phyloP scores from a whole-genome alignment of 2,888 invertebrate species.

The Germaria angustata region DNA sequence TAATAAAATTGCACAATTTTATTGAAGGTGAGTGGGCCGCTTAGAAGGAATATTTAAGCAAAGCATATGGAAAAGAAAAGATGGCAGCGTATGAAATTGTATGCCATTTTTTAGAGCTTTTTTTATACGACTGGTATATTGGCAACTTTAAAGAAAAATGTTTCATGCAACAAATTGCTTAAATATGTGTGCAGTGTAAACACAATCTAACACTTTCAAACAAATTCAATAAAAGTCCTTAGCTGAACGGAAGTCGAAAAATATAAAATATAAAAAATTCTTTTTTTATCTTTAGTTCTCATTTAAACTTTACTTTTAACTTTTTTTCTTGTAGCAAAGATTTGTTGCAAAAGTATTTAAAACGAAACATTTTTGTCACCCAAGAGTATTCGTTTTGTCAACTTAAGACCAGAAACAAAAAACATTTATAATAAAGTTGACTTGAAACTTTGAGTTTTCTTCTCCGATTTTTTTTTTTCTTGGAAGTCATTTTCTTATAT shows the following conservation, averaged over 20 bases:
- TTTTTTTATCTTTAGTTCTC: neutral
- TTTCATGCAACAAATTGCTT: no score
- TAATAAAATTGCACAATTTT: no score
- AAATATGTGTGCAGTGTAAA: no score
- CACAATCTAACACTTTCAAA: no score
- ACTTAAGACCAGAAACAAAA: neutral
- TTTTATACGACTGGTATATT: no score
- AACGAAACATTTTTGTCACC: slow-evolving; percentile 28
- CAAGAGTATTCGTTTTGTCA: slow-evolving; percentile 7
- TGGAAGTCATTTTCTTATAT: neutral
- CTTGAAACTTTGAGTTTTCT: neutral
- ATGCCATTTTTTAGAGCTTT: no score
- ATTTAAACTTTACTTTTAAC: neutral
- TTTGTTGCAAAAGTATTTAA: slow-evolving; percentile 23
- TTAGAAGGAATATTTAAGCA: no score
- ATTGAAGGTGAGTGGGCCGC: no score
- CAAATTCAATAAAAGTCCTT: neutral
- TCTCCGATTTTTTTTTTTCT: neutral
- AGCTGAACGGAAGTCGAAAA: neutral
- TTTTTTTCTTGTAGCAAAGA: neutral
- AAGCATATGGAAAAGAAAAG: no score
- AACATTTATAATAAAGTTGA: slow-evolving; percentile 9
- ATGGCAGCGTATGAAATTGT: no score
- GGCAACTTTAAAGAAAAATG: no score
- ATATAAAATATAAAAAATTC: neutral